These are phyloP conservation scores for Ceratina japonica DNA, from an alignment of 1,140 invertebrate species.

Conservation along the genomic window DNA sequence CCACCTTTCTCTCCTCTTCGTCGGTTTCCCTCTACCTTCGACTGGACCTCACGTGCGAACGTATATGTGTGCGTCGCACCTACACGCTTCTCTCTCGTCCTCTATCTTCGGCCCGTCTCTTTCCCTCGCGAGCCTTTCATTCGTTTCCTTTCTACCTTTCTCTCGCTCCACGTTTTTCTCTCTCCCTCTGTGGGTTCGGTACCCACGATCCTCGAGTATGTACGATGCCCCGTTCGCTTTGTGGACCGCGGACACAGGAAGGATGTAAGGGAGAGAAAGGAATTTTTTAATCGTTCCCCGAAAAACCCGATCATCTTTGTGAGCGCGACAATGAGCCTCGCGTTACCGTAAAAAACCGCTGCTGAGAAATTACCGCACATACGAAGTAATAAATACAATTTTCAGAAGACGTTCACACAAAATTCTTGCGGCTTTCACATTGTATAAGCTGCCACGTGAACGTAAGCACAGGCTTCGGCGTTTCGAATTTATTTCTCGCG, in stretches of 20 bases:
- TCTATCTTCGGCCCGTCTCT: constrained; percentile 21
- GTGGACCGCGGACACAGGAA: constrained; percentile 33
- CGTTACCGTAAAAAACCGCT: background rate
- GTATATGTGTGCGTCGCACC: constrained; percentile 1
- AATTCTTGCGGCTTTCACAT: too few species aligned
- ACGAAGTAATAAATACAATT: too few species aligned
- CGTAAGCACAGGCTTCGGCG: too few species aligned
- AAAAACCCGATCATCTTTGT: constrained; percentile 23
- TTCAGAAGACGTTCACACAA: too few species aligned
- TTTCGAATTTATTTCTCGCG: too few species aligned
- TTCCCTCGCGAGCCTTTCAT: constrained; percentile 27
- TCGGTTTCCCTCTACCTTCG: constrained; percentile 40
- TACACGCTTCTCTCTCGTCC: constrained; percentile 17
- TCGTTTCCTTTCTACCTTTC: constrained; percentile 12
- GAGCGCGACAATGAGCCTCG: background rate
- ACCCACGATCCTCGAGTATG: constrained; percentile 17
- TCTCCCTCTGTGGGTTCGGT: constrained; percentile 16
- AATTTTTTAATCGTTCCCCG: constrained; percentile 35
- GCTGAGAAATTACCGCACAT: too few species aligned
- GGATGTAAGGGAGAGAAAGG: constrained; percentile 33
- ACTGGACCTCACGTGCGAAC: background rate
- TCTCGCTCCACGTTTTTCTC: background rate
- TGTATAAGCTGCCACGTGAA: too few species aligned
- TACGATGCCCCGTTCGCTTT: constrained; percentile 3
- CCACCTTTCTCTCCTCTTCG: constrained; percentile 44